Conservation (phyloP, 2,888 invertebrate genomes). For the Iselma pallidipennis region DNA sequence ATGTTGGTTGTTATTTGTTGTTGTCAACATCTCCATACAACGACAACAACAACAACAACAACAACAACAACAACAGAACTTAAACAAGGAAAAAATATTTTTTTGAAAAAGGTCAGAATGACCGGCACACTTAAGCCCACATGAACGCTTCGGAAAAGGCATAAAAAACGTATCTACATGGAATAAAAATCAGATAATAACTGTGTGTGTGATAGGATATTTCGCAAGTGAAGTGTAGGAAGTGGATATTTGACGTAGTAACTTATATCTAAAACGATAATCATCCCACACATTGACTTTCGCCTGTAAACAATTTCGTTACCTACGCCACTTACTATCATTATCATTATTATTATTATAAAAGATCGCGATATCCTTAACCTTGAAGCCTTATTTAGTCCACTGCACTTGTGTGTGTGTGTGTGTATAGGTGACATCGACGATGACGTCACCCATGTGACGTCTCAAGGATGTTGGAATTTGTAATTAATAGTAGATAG, state of each 20-base stretch:
- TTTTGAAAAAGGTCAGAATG: constrained; percentile 21
- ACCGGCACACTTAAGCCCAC: constrained; percentile 8
- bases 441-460: constrained; percentile 19
- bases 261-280: constrained; percentile 36
- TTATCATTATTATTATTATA: not conserved
- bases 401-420: constrained; percentile 28
- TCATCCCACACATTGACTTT: constrained; percentile 36
- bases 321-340: constrained; percentile 27
- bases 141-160: constrained; percentile 20
- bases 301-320: constrained; percentile 38
- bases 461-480: constrained; percentile 22
- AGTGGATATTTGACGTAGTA: constrained; percentile 36
- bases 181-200: constrained; percentile 36
- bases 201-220: constrained; percentile 32
- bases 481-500: constrained; percentile 4
- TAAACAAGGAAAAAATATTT: not conserved
- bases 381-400: constrained; percentile 32
- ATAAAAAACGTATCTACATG: constrained; percentile 27
- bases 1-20: not conserved
- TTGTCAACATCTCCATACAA: not conserved
- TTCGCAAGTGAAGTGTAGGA: constrained; percentile 43
- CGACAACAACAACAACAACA: not conserved
- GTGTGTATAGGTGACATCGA: too few species aligned
- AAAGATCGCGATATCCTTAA: constrained; percentile 27
- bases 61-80: not conserved